Evolutionary conservation across 2,888 invertebrate genomes (phyloP).

Genomic region (Hemaris fuciformis): DNA sequence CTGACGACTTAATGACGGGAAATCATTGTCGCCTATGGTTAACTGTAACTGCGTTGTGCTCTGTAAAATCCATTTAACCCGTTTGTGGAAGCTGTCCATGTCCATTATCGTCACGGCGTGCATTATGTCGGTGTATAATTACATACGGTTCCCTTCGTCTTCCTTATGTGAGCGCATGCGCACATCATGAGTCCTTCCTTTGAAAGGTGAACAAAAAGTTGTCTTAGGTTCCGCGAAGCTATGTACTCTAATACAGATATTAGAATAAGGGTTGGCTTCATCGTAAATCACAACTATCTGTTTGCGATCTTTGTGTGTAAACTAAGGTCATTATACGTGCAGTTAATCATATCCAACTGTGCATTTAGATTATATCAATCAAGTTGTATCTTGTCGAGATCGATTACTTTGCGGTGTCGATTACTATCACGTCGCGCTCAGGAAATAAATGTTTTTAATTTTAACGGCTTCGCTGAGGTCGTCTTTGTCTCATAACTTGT

Average conservation of each 20-base stretch:
- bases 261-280: too few relatives aligned
- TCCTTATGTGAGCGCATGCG: not conserved
- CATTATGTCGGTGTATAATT: slow-evolving; percentile 4
- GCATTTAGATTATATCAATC: not conserved
- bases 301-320: too few relatives aligned
- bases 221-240: not conserved
- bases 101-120: not conserved
- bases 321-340: not conserved
- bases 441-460: slow-evolving; percentile 5
- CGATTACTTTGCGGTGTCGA: not conserved
- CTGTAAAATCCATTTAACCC: slow-evolving; percentile 8
- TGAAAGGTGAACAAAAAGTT: not conserved
- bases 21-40: not conserved
- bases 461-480: not conserved
- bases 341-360: not conserved
- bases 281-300: too few relatives aligned
- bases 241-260: not conserved
- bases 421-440: not conserved
- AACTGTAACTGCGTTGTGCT: slow-evolving; percentile 3
- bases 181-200: not conserved
- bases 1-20: not conserved
- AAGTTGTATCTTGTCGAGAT: not conserved
- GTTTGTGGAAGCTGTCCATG: slow-evolving; percentile 3
- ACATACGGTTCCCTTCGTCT: not conserved
- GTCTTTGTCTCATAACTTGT: not conserved